Conservation (phyloP, 2,888 invertebrate species). For the Trichacis sp. region DNA sequence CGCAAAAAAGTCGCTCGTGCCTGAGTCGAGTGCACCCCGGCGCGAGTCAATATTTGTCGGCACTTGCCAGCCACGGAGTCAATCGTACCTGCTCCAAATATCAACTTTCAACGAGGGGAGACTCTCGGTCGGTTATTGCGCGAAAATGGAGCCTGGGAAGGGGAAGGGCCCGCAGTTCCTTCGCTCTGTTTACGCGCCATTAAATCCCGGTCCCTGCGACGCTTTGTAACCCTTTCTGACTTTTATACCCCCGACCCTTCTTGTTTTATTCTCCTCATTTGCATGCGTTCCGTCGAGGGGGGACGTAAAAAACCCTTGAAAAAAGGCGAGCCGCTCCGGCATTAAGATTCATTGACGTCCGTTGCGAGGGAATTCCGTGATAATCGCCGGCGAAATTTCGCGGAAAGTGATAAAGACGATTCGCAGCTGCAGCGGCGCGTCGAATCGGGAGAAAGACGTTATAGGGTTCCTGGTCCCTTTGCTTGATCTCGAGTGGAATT, state of each 20-base stretch:
- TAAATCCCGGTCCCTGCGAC: constrained; percentile 61
- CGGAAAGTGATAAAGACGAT: neutral
- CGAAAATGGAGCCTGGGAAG: constrained; percentile 17
- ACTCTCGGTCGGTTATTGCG: constrained; percentile 26
- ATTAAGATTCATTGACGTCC: constrained; percentile 1
- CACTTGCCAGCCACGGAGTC: constrained; percentile 63
- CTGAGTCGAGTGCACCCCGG: constrained; percentile 48
- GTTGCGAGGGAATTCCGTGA: no score
- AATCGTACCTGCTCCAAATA: constrained; percentile 57
- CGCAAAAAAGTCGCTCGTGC: constrained; percentile 11
- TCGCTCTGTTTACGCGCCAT: constrained; percentile 63
- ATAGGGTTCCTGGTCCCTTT: constrained; percentile 42
- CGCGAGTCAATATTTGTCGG: constrained; percentile 64
- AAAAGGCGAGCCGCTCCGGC: neutral
- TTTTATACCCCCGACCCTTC: constrained; percentile 19
- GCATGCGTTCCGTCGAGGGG: constrained; percentile 41
- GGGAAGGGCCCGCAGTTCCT: constrained; percentile 29
- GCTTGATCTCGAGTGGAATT: constrained; percentile 41
- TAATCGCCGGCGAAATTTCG: no score
- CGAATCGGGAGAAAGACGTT: constrained; percentile 45
- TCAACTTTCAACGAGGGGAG: constrained; percentile 35
- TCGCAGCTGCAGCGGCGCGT: constrained; percentile 44
- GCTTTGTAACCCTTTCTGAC: constrained; percentile 51
- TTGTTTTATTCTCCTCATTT: constrained; percentile 32
- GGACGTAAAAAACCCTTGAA: neutral